These are phyloP conservation scores for Hydractinia echinata DNA, from an alignment of 30 jellyfish, hydroid and myxozoan genomes.

Conservation along the genomic window DNA sequence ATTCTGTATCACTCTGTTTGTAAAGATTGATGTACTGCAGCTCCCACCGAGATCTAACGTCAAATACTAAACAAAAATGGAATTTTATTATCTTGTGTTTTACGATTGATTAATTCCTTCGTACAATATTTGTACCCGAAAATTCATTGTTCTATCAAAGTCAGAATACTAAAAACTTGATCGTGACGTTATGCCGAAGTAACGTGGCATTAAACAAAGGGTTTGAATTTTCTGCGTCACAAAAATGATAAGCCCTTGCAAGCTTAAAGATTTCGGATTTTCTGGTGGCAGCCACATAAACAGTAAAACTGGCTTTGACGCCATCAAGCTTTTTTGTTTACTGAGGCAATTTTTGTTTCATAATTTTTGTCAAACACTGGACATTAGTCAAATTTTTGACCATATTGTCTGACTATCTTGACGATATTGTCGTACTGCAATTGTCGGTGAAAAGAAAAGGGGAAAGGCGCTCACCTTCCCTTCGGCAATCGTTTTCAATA, in stretches of 20 bases:
- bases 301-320: no score
- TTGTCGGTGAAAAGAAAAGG: neutral
- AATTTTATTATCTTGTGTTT: neutral
- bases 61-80: conserved; percentile 41
- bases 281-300: no score
- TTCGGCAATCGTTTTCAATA: conserved; percentile 46
- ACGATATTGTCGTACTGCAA: no score
- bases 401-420: no score
- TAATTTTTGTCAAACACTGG: no score
- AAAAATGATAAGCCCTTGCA: no score
- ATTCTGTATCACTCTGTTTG: conserved; percentile 51
- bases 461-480: conserved; percentile 39
- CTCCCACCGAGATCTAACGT: conserved; percentile 88
- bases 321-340: no score
- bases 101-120: neutral
- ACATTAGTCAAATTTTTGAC: no score
- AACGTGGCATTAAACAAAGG: no score
- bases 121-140: neutral
- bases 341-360: no score
- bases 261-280: no score
- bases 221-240: no score
- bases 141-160: neutral
- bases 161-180: neutral
- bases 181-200: neutral
- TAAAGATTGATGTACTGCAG: conserved; percentile 60